Evolutionary conservation across 2,888 invertebrate genomes (phyloP), one percentile per base, ranked within the genome.

Genomic region (Melinaea menophilus): DNA sequence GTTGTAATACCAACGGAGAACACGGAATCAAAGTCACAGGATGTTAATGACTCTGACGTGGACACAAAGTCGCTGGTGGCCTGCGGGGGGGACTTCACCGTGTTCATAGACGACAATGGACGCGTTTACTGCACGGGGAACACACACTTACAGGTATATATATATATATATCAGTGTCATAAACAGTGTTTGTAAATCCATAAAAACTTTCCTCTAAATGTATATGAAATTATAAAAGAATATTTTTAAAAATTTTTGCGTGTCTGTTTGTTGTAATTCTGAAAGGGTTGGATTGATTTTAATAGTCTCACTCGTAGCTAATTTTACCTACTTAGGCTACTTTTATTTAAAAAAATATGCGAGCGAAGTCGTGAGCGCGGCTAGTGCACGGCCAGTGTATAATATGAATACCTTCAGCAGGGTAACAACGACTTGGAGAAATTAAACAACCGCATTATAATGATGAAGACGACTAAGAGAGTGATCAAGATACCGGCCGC

Each of bases 41-140:
- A 82, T 2, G 81, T 80, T 46, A 72, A 71, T 35, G 83, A 80
- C 54, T 79, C 72, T 70, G 75, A 77, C 9, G 65, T 76, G 4
- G 78, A 69, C 34, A 82, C 80, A 0, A 83, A 74, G 58, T 84
- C 86, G 5, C 65, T 87, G 76, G 91, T 95, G 48, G 92, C 92
- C 35, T 95, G 95, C 75, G 96, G 96, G 0, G 93, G 94, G 13
- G 96, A 96, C 81, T 96, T 94, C 75, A 95, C 95, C 0, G 88
- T 96, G 65, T 95, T 94, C 37, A 88, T 96, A 59, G 92, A 92
- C 69, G 88, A 91, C 61, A 90, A 89, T 59, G 95, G 95, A 34
- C 92, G 92, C 71, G 86, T 96, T 41, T 93, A 94, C 80, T 94
- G 94, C 7, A 95, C 96, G 92, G 97, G 96, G 33, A 95, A 94